These are phyloP conservation scores for Campoplex capitator DNA, from an alignment of 2,888 invertebrate genomes.

Conservation along the genomic window DNA sequence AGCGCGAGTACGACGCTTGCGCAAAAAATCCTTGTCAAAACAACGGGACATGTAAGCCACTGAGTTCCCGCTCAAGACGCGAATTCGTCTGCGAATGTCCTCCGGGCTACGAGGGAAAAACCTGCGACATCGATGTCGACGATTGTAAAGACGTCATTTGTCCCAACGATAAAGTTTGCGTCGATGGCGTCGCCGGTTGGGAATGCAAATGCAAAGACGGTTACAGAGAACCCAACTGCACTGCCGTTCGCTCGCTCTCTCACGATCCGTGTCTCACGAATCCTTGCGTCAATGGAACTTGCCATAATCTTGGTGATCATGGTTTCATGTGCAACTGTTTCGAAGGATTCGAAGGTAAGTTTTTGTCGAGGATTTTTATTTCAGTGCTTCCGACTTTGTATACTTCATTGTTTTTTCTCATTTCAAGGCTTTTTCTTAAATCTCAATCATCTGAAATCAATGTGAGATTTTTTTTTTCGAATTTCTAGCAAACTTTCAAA, in stretches of 20 bases:
- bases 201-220: slow-evolving; percentile 88
- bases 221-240: slow-evolving; percentile 87
- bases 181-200: slow-evolving; percentile 86
- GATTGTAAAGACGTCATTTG: slow-evolving; percentile 87
- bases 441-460: too few relatives aligned
- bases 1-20: slow-evolving; percentile 87
- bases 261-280: slow-evolving; percentile 88
- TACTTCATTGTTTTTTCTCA: too few relatives aligned
- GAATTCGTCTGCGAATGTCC: slow-evolving; percentile 88
- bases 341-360: slow-evolving; percentile 88
- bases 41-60: slow-evolving; percentile 87
- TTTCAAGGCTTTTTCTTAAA: too few relatives aligned
- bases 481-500: too few relatives aligned
- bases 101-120: slow-evolving; percentile 88
- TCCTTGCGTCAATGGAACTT: slow-evolving; percentile 92
- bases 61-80: slow-evolving; percentile 81
- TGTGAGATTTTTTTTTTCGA: too few relatives aligned
- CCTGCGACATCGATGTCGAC: slow-evolving; percentile 89
- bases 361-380: background rate
- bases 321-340: slow-evolving; percentile 90
- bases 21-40: slow-evolving; percentile 87
- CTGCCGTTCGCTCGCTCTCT: slow-evolving; percentile 78
- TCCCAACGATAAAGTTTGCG: slow-evolving; percentile 86
- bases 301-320: slow-evolving; percentile 88
- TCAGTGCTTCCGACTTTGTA: background rate